These are phyloP conservation scores for Oreochromis grahami DNA, from an alignment of 2,797 vertebrate genomes.

Conservation along the genomic window DNA sequence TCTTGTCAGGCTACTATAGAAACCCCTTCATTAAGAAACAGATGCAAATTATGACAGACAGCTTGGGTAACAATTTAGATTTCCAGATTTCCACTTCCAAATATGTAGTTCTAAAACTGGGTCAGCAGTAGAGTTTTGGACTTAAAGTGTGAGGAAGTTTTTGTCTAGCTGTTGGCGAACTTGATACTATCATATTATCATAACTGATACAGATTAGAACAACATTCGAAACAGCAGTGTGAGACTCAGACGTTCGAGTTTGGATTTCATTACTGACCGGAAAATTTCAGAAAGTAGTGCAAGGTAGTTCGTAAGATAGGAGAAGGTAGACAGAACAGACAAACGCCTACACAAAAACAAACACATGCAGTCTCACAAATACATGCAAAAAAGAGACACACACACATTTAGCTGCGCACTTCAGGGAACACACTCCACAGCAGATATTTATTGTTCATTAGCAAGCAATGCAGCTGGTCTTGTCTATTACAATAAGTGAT, in stretches of 20 bases:
- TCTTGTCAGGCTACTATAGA: background rate
- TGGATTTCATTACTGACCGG: background rate
- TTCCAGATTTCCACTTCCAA: background rate
- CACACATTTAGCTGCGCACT: background rate
- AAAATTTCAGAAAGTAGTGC: background rate
- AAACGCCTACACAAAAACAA: background rate
- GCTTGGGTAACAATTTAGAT: background rate
- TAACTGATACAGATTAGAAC: background rate
- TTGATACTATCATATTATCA: background rate
- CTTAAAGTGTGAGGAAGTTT: background rate
- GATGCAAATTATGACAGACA: background rate
- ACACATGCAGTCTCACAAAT: background rate
- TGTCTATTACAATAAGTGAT: conserved; percentile 39
- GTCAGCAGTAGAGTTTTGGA: background rate
- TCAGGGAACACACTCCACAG: background rate
- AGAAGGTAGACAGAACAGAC: background rate
- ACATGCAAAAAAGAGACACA: background rate
- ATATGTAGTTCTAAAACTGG: background rate
- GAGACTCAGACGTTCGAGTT: background rate
- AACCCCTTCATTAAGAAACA: background rate
- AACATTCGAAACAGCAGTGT: background rate
- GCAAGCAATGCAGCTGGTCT: conserved; percentile 31
- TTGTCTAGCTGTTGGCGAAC: background rate
- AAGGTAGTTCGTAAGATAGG: background rate
- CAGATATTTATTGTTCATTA: conserved; percentile 33